Evolutionary conservation across 2,888 invertebrate genomes (phyloP).

Genomic region (Lasius fuliginosus): DNA sequence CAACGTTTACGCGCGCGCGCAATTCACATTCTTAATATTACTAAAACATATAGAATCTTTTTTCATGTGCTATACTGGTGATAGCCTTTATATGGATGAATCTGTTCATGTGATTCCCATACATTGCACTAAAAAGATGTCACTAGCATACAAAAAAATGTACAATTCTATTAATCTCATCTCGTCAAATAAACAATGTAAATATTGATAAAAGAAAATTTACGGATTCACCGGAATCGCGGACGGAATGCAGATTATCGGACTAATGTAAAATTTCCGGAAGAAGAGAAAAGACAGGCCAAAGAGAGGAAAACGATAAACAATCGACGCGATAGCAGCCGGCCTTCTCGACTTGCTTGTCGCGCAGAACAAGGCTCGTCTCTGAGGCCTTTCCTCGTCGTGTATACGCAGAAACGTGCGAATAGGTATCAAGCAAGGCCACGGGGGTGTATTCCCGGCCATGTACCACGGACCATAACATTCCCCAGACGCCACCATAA

Average conservation of each 20-base stretch:
- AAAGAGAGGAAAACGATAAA: constrained; percentile 33
- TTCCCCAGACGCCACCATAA: constrained; percentile 64
- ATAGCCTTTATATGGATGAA: not conserved
- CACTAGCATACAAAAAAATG: not conserved
- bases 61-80: not conserved
- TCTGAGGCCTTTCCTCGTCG: constrained; percentile 59
- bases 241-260: not conserved
- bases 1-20: no score
- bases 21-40: not conserved
- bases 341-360: constrained; percentile 57
- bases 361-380: constrained; percentile 59
- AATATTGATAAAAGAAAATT: not conserved
- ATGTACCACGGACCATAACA: constrained; percentile 68
- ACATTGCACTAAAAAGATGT: not conserved
- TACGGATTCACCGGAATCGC: not conserved
- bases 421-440: constrained; percentile 68
- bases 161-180: not conserved
- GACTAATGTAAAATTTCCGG: constrained; percentile 11
- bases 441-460: constrained; percentile 62
- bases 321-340: constrained; percentile 51
- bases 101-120: not conserved
- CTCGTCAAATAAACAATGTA: not conserved
- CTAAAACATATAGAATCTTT: not conserved
- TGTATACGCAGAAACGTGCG: constrained; percentile 64
- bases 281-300: constrained; percentile 29